Base-by-base conservation (phyloP, 2,888 invertebrate species). In the Sphaeridia pumilis region DNA sequence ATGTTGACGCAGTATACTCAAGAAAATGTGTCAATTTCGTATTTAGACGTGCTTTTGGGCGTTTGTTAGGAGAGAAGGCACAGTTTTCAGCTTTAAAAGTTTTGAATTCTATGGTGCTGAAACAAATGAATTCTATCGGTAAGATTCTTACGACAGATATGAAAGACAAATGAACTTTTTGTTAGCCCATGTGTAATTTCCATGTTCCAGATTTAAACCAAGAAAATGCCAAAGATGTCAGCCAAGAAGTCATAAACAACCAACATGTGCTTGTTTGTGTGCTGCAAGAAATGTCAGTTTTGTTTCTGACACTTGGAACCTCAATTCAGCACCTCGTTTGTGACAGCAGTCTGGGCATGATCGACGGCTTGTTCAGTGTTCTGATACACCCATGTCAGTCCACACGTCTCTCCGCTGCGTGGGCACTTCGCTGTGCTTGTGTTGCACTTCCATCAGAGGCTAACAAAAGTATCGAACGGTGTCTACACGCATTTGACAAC, bases 1-100 rank as follows among this genome's bases (percentile, higher is more conserved):
- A 98, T 68, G 93, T 95, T 0, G 95, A 97, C 71, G 93, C 94
- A 14, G 94, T 97, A 2, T 94, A 95, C 70, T 93, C 95, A 1
- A 81, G 97, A 63, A 94, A 94, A 72, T 98, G 97, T 70, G 88
- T 97, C 56, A 88, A 87, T 69, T 98, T 93, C 70, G 90, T 97
- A 62, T 74, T 97, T 51, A 80, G 93, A 46, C 85, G 88, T 57
- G 83, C 92, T 1, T 77, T 97, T 34, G 94, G 97, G 0, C 86
- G 88, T 70, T 83, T 97, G 80, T 76, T 98, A 22, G 89, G 94
- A 0, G 98, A 98, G 73, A 94, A 94, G 66, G 93, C 95, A 7
- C 98, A 98, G 72, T 83, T 89, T 27, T 85, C 88, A 0, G 95
- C 95, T 0, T 88, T 90, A 68, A 89, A 92, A 68, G 93, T 95